Evolutionary conservation across 2,888 invertebrate species (phyloP).

Genomic region (Emmelina monodactyla): DNA sequence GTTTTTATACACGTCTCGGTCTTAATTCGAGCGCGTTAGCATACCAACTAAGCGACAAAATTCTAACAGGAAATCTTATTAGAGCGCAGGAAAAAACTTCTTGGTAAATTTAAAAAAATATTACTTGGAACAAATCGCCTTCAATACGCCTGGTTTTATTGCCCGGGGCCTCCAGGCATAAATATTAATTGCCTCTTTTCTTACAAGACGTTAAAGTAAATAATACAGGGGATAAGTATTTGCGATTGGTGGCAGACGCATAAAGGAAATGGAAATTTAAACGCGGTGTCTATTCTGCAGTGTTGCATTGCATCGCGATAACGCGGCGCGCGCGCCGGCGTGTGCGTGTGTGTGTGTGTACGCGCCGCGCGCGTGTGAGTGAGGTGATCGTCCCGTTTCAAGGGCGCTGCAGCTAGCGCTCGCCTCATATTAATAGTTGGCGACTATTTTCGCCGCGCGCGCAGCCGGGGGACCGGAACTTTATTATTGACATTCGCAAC

Average conservation of each 20-base stretch:
- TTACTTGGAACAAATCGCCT: too few species aligned
- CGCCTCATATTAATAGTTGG: conserved; percentile 59
- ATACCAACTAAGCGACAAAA: too few species aligned
- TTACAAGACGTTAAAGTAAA: background rate
- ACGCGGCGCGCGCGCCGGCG: conserved; percentile 16
- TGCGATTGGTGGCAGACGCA: conserved; percentile 18
- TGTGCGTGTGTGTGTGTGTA: conserved; percentile 26
- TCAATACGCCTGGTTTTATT: too few species aligned
- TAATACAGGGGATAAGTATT: background rate
- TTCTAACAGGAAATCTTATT: too few species aligned
- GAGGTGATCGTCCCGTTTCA: conserved; percentile 63
- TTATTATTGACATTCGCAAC: conserved; percentile 63
- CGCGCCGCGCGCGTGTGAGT: conserved; percentile 45
- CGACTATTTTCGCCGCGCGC: conserved; percentile 57
- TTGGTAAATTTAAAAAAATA: too few species aligned
- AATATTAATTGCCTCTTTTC: too few species aligned
- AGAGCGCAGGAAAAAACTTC: too few species aligned
- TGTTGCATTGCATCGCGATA: conserved; percentile 36
- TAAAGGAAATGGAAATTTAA: conserved; percentile 57
- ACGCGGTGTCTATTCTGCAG: conserved; percentile 45
- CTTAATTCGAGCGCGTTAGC: too few species aligned
- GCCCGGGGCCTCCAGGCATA: too few species aligned
- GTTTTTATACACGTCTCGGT: too few species aligned
- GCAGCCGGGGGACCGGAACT: conserved; percentile 51
- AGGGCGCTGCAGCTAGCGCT: conserved; percentile 63